Evolutionary conservation across 2,113 vertebrate species (phyloP).

Genomic region (Takifugu flavidus): DNA sequence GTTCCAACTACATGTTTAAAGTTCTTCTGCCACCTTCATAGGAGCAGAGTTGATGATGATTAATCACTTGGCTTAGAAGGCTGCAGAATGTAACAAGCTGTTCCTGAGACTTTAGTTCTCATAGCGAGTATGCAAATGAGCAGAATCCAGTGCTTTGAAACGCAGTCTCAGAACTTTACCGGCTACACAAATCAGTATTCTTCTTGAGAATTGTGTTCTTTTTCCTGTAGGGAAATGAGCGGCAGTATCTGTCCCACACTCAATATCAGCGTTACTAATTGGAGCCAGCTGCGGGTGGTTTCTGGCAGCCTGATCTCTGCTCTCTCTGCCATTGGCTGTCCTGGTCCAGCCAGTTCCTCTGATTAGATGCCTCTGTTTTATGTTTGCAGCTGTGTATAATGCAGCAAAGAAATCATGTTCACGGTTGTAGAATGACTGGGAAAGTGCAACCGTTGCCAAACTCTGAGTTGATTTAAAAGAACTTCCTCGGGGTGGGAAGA

Average conservation of each 20-base stretch:
- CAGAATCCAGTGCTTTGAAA: background rate
- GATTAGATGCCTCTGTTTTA: conserved; percentile 46
- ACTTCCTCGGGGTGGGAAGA: background rate
- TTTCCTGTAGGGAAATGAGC: conserved; percentile 28
- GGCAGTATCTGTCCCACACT: conserved; percentile 12
- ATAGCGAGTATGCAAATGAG: too few relatives aligned
- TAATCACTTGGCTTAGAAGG: too few relatives aligned
- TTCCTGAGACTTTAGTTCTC: too few relatives aligned
- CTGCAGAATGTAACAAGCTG: too few relatives aligned
- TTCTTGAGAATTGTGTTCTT: conserved; percentile 15
- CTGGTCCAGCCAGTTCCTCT: conserved; percentile 27
- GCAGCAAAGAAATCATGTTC: conserved; percentile 11
- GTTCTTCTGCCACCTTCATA: background rate
- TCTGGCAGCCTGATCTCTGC: conserved; percentile 41
- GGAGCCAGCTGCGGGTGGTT: conserved; percentile 60
- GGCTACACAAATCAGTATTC: background rate
- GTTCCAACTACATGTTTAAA: background rate
- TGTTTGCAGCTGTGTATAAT: conserved; percentile 49
- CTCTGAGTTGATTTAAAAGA: background rate
- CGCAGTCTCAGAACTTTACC: background rate
- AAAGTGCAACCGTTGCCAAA: conserved; percentile 1
- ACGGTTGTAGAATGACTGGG: conserved; percentile 9
- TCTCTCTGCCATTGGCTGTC: conserved; percentile 33
- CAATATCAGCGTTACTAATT: conserved; percentile 54
- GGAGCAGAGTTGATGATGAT: too few relatives aligned